Conservation (phyloP, 1,140 invertebrate genomes). For the Dermatophagoides farinae region DNA sequence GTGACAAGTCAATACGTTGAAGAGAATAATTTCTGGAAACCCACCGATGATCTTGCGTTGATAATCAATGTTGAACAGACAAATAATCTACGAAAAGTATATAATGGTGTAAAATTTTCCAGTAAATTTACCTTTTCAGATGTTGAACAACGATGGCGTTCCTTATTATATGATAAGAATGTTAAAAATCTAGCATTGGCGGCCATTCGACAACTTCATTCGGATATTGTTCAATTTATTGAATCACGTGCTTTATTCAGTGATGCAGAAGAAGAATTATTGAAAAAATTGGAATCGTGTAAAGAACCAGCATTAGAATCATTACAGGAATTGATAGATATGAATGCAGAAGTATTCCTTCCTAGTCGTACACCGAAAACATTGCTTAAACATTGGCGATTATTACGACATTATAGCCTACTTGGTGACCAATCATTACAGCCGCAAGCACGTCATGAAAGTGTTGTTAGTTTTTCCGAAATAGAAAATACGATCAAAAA, state of each 20-base stretch:
- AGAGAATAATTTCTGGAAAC: conserved; percentile 86
- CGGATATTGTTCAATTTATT: conserved; percentile 61
- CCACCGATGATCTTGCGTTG: conserved; percentile 79
- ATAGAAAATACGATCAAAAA: conserved; percentile 57
- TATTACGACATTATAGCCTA: conserved; percentile 79
- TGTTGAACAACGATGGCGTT: conserved; percentile 86
- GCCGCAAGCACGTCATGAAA: conserved; percentile 35
- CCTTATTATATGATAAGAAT: conserved; percentile 71
- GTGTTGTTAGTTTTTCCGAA: conserved; percentile 66
- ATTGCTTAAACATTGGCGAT: conserved; percentile 67
- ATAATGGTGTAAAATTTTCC: conserved; percentile 82
- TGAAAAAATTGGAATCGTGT: conserved; percentile 51
- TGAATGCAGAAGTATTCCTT: conserved; percentile 65
- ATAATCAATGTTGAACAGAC: conserved; percentile 85
- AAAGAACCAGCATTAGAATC: conserved; percentile 46
- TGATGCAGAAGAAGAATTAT: conserved; percentile 62
- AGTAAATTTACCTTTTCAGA: conserved; percentile 82
- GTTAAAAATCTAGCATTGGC: conserved; percentile 50
- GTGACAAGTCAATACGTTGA: conserved; percentile 33
- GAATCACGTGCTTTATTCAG: conserved; percentile 74
- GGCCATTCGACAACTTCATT: conserved; percentile 79
- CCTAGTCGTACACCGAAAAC: conserved; percentile 61
- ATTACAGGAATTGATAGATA: conserved; percentile 60
- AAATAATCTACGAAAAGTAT: conserved; percentile 63
- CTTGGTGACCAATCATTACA: conserved; percentile 23